These are phyloP conservation scores for Corythaeola cristata DNA, from an alignment of 2,113 vertebrate species.

Conservation along the genomic window DNA sequence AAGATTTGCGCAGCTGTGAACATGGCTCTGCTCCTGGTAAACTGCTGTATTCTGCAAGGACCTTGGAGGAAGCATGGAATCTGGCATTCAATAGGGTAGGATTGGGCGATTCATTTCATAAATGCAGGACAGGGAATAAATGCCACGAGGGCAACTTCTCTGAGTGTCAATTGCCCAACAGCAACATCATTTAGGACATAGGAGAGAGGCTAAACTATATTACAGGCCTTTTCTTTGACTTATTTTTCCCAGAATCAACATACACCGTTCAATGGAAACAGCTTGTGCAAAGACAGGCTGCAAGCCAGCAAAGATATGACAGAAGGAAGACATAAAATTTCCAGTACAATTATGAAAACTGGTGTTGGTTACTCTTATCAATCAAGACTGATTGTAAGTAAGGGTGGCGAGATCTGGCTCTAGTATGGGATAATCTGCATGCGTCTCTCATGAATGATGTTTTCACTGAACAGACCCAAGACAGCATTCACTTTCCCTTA, in stretches of 20 bases:
- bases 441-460: neutral
- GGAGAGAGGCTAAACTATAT: neutral
- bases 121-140: neutral
- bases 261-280: neutral
- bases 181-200: neutral
- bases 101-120: neutral
- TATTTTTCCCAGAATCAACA: neutral
- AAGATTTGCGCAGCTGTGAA: neutral
- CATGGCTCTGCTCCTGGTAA: neutral
- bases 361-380: neutral
- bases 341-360: neutral
- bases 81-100: neutral
- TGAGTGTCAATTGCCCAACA: neutral
- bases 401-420: neutral
- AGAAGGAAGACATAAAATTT: neutral
- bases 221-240: neutral
- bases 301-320: neutral
- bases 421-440: neutral
- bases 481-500: neutral
- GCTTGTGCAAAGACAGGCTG: neutral
- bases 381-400: neutral
- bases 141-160: neutral
- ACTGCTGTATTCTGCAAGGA: neutral
- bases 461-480: neutral
- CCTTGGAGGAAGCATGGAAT: neutral